A percentile compares a stretch with the other conserved stretches of the same genome.
phyloP scores from a whole-genome alignment of 2,797 vertebrate species.

The Sebastes oblongus region DNA sequence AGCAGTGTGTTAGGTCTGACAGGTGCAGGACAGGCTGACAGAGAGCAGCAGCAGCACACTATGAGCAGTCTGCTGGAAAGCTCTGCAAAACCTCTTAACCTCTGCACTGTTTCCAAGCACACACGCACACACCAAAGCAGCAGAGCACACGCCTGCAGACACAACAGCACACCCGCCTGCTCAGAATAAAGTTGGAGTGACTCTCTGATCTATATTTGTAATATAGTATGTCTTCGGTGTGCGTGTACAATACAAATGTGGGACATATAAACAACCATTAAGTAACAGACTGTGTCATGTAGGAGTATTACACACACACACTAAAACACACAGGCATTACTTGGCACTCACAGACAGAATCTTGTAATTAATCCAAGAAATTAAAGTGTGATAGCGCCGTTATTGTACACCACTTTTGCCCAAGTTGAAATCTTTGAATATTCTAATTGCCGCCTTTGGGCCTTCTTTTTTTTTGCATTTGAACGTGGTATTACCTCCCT shows the following conservation, averaged over 20 bases:
- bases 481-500: conserved; percentile 30
- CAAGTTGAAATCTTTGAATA: conserved; percentile 60
- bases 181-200: background rate
- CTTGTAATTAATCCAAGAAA: conserved; percentile 50
- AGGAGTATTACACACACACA: background rate
- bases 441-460: conserved; percentile 55
- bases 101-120: conserved; percentile 25
- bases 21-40: conserved; percentile 37
- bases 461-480: conserved; percentile 22
- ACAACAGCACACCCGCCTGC: background rate
- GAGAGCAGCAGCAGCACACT: conserved; percentile 2
- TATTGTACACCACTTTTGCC: conserved; percentile 45
- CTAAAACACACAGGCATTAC: background rate
- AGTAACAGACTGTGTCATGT: background rate
- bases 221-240: background rate
- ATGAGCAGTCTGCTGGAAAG: conserved; percentile 31
- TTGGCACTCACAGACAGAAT: background rate
- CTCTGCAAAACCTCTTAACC: conserved; percentile 40
- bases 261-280: background rate
- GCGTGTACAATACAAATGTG: background rate
- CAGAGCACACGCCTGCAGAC: conserved; percentile 21
- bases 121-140: background rate
- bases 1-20: conserved; percentile 27
- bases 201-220: background rate
- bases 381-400: conserved; percentile 40